Evolutionary conservation across 2,113 vertebrate genomes (phyloP), one percentile per base, ranked within the genome.

Genomic region (Pitta sordida): DNA sequence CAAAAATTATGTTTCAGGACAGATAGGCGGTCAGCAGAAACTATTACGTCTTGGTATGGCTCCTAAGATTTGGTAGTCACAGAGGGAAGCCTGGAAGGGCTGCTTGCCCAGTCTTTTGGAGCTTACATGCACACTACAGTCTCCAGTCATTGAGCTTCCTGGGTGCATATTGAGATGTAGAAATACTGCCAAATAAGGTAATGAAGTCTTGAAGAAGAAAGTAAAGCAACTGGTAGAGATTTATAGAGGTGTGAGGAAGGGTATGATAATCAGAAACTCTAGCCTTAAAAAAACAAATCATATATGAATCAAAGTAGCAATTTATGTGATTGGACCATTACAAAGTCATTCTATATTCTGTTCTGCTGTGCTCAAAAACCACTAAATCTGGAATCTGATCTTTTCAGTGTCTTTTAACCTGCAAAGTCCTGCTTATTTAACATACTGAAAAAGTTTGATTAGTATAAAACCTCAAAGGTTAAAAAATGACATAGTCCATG

Each of bases 391-490:
- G 34, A 90, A 80, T 60, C 63, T 13, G 21, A 91, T 89, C 60
- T 93, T 76, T 91, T 90, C 44, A 48, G 86, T 95, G 49, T 52
- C 58, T 71, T 94, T 96, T 97, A 96, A 90, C 84, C 53, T 92
- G 60, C 62, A 69, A 62, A 93, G 76, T 75, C 20, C 64, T 71
- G 67, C 53, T 43, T 23, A 49, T 93, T 95, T 84, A 87, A 73
- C 34, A 58, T 48, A 65, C 36, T 20, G 30, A 29, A 91, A 89
- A 80, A 86, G 69, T 77, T 70, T 83, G 44, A 79, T 86, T 85
- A 93, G 74, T 78, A 65, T 92, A 88, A 86, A 73, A 69, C 15
- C 24, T 86, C n/a, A 84, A 92, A 96, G 52, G 80, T 94, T 91
- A 94, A 96, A 93, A 97, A 95, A 94, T 65, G 39, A 39, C 73